Evolutionary conservation across 2,113 vertebrate genomes (phyloP).

Genomic region (Carettochelys insculpta): DNA sequence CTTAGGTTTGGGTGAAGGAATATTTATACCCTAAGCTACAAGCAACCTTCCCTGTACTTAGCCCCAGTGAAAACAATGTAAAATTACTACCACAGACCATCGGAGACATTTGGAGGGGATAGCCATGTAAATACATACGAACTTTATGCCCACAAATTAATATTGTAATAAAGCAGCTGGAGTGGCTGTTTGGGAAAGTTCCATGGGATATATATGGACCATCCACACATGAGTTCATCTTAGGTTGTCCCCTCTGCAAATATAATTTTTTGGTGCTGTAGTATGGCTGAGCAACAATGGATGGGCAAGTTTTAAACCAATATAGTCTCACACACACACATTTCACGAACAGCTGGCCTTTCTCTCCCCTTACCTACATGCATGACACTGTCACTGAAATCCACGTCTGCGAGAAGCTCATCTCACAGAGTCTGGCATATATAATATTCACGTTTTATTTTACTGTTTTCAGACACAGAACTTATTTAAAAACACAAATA

Average conservation of each 20-base stretch:
- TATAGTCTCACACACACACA: background rate
- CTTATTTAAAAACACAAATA: background rate
- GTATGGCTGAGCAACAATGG: background rate
- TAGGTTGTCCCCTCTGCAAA: background rate
- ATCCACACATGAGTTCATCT: background rate
- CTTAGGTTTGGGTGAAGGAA: background rate
- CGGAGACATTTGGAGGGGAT: background rate
- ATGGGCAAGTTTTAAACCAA: background rate
- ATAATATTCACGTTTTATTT: background rate
- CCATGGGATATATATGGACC: background rate
- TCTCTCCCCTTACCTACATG: background rate
- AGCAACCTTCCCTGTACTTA: background rate
- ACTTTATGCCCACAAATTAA: background rate
- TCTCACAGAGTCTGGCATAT: background rate
- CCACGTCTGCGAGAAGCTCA: background rate
- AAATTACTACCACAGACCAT: accelerated
- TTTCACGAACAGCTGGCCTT: background rate
- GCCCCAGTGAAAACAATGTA: background rate
- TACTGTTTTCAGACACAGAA: background rate
- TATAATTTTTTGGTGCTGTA: background rate
- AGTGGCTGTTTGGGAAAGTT: background rate
- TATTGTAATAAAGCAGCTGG: background rate
- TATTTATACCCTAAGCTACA: background rate
- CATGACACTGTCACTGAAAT: background rate
- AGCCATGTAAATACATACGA: background rate